A percentile compares a stretch with the other conserved stretches of the same genome.
These are phyloP conservation scores for Oncorhynchus keta DNA, from an alignment of 2,113 vertebrate genomes.

Conservation along the genomic window DNA sequence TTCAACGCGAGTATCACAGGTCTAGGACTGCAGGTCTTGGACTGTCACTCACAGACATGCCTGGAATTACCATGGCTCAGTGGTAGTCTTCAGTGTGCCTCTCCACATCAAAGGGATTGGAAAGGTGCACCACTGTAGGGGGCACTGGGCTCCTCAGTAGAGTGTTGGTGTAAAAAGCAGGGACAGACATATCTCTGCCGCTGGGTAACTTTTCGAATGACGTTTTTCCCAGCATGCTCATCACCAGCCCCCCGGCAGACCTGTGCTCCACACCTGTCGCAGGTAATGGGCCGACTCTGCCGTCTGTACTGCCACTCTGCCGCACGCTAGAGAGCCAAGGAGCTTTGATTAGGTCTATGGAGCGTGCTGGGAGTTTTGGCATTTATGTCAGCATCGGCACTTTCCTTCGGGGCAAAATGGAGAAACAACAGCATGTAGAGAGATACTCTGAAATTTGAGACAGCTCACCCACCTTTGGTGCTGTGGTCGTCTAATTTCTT, in stretches of 20 bases:
- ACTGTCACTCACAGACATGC: neutral
- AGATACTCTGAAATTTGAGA: constrained; percentile 15
- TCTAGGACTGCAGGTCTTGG: too few species aligned
- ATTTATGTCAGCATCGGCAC: constrained; percentile 22
- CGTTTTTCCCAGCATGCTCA: constrained; percentile 14
- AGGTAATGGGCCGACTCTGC: constrained; percentile 38
- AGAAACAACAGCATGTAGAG: constrained; percentile 23
- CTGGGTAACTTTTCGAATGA: neutral
- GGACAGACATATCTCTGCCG: neutral
- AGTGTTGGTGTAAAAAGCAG: neutral
- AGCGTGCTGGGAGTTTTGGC: neutral
- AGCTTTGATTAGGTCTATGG: constrained; percentile 42
- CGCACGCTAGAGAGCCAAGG: constrained; percentile 8
- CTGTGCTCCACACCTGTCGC: constrained; percentile 23
- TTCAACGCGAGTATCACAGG: too few species aligned
- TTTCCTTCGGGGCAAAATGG: constrained; percentile 32
- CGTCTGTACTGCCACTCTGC: constrained; percentile 23
- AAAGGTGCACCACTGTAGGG: neutral
- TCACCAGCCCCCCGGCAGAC: constrained; percentile 19
- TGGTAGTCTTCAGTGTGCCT: neutral
- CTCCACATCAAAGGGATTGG: neutral
- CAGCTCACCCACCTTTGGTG: neutral
- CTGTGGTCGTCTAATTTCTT: constrained; percentile 1
- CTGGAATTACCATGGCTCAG: neutral
- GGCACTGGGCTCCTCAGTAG: neutral